These are phyloP conservation scores for Amphipoea oculea DNA, from an alignment of 2,888 invertebrate species.

Conservation along the genomic window DNA sequence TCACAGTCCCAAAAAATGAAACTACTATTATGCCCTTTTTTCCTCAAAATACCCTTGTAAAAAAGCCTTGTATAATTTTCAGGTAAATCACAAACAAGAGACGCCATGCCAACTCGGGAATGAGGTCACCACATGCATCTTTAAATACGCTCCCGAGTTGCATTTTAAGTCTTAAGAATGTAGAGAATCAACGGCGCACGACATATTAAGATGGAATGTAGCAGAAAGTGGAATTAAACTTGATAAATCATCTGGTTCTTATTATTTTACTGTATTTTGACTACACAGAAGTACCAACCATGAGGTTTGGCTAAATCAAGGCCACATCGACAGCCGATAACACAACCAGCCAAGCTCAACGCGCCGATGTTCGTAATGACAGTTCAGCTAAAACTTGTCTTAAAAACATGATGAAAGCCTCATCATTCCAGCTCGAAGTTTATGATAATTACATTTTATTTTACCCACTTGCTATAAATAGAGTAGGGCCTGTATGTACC, in stretches of 20 bases:
- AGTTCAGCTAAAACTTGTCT: not conserved
- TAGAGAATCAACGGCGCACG: slow-evolving; percentile 11
- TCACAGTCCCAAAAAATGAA: not conserved
- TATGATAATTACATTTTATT: not conserved
- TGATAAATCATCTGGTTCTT: slow-evolving; percentile 9
- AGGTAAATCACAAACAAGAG: slow-evolving; percentile 80
- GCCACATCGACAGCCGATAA: not conserved
- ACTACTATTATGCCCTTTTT: not conserved
- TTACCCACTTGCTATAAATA: not conserved
- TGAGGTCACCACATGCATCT: slow-evolving; percentile 83
- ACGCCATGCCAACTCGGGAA: slow-evolving; percentile 83
- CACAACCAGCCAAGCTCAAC: not conserved
- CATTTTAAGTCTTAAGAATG: slow-evolving; percentile 78
- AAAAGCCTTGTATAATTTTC: slow-evolving; percentile 55
- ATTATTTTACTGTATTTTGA: slow-evolving; percentile 4
- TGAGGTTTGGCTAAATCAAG: not conserved
- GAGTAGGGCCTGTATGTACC: not conserved
- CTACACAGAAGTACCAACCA: not conserved
- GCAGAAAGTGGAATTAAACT: slow-evolving; percentile 33
- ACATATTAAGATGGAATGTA: slow-evolving; percentile 27
- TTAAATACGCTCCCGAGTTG: slow-evolving; percentile 86
- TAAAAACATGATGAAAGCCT: no score
- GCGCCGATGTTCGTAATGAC: not conserved
- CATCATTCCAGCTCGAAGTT: no score
- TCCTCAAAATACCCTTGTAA: slow-evolving; percentile 5